phyloP scores from a whole-genome alignment of 2,888 invertebrate genomes.

The Lobophora halterata region DNA sequence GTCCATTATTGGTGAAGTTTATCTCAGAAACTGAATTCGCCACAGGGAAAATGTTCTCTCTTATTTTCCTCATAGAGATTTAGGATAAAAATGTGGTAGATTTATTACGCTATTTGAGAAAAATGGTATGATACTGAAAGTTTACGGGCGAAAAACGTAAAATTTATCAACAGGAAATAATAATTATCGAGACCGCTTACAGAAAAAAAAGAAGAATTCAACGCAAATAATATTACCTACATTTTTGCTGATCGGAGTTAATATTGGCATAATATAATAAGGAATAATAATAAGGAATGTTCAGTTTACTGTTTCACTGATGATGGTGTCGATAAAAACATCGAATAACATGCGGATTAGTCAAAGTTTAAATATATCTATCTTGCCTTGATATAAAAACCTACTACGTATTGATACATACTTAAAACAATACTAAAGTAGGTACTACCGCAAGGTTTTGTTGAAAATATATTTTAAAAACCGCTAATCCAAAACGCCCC shows the following conservation, averaged over 20 bases:
- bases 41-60: slow-evolving; percentile 40
- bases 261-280: too few relatives aligned
- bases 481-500: too few relatives aligned
- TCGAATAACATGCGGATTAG: too few relatives aligned
- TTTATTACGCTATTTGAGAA: slow-evolving; percentile 45
- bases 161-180: slow-evolving; percentile 15
- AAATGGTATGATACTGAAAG: slow-evolving; percentile 33
- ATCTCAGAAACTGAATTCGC: slow-evolving; percentile 50
- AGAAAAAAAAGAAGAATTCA: slow-evolving; percentile 26
- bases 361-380: too few relatives aligned
- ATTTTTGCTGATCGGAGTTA: too few relatives aligned
- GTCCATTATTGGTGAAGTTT: slow-evolving; percentile 52
- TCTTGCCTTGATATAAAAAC: too few relatives aligned
- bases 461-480: background rate
- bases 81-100: slow-evolving; percentile 47
- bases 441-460: slow-evolving; percentile 22
- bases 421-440: slow-evolving; percentile 34
- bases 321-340: too few relatives aligned
- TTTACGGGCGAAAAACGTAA: slow-evolving; percentile 8
- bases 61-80: slow-evolving; percentile 47
- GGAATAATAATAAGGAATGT: too few relatives aligned
- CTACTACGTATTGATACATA: too few relatives aligned
- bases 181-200: slow-evolving; percentile 1
- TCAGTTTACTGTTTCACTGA: too few relatives aligned
- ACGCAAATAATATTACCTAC: slow-evolving; percentile 9